phyloP scores from a whole-genome alignment of 2,113 vertebrate genomes.

The Ranitomeya imitator region DNA sequence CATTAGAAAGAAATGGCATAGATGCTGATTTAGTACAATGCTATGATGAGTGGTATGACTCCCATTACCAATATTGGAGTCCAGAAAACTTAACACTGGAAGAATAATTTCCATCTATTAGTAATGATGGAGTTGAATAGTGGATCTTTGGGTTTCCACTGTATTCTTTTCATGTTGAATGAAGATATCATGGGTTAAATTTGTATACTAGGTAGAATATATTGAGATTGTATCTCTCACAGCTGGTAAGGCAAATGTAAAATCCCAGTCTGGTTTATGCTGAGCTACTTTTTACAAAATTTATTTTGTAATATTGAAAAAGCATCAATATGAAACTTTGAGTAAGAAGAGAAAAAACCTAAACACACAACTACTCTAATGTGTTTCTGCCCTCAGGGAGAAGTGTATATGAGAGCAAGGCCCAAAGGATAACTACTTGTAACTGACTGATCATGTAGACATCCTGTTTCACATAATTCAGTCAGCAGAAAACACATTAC shows the following conservation, averaged over 20 bases:
- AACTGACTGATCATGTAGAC: conserved; percentile 19
- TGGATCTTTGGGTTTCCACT: no score
- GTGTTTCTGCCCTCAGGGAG: conserved; percentile 30
- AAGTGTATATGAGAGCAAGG: conserved; percentile 12
- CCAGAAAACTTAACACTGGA: no score
- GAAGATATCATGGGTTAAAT: neutral
- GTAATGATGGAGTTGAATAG: no score
- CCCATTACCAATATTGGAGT: no score
- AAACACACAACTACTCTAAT: conserved; percentile 11
- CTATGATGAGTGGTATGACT: no score
- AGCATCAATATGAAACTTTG: neutral
- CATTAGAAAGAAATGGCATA: no score
- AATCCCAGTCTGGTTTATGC: neutral
- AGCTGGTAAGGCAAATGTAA: neutral
- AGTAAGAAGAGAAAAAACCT: conserved; percentile 7
- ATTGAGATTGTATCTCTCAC: neutral
- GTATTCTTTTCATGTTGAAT: no score
- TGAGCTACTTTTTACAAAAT: neutral
- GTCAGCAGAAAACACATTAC: conserved; percentile 49
- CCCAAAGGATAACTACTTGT: conserved; percentile 37
- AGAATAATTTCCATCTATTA: no score
- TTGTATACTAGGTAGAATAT: neutral
- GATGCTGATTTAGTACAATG: no score
- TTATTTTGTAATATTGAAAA: neutral
- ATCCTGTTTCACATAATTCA: conserved; percentile 51